Evolutionary conservation across 2,797 vertebrate species (phyloP), one percentile per base, ranked within the genome.

Genomic region (Paguma larvata): DNA sequence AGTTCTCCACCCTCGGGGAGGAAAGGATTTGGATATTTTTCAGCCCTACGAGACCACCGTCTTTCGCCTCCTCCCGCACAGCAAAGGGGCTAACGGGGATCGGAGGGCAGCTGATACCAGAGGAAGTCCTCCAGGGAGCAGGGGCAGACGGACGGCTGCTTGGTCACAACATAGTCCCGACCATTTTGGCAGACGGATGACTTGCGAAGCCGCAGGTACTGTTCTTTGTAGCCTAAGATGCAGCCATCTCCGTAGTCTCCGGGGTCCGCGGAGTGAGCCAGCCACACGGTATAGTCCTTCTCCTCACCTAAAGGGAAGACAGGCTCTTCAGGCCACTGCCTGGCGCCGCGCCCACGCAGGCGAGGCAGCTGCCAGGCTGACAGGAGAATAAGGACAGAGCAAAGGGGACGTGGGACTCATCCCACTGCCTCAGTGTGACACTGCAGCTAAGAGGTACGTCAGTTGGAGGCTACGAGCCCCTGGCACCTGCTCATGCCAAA

Each of bases 181-280:
- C 99, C 99, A 2, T 99, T 99, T 98, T 98, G 99, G 97, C 99
- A 99, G 89, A 99, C 98, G 0, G 99, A 99, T 27, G 99, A 99
- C 89, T 99, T 99, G 95, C 98, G 99, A 6, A 99, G 99, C 0
- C 99, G 99, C 23, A 99, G 98, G 96, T 99, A 99, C 73, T 98
- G 99, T 93, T 99, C 99, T 97, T 99, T 99, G 97, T 99, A 99
- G n/a, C 99, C 99, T 97, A 99, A 98, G 92, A 99, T 99, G 98
- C 99, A 99, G 94, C 99, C 99, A 48, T 99, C 99, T 0, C 98
- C 97, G 34, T 99, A 99, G 82, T 99, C 98, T 1, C 99, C 99
- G 92, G 99, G 99, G 96, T 99, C 99, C 95, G 99, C 99, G 21
- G 99, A 99, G 98, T 99, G 99, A 0, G 99, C 99, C 98, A 99